Evolutionary conservation across 2,797 vertebrate species (phyloP), one percentile per base, ranked within the genome.

Genomic region (Mallotus villosus): DNA sequence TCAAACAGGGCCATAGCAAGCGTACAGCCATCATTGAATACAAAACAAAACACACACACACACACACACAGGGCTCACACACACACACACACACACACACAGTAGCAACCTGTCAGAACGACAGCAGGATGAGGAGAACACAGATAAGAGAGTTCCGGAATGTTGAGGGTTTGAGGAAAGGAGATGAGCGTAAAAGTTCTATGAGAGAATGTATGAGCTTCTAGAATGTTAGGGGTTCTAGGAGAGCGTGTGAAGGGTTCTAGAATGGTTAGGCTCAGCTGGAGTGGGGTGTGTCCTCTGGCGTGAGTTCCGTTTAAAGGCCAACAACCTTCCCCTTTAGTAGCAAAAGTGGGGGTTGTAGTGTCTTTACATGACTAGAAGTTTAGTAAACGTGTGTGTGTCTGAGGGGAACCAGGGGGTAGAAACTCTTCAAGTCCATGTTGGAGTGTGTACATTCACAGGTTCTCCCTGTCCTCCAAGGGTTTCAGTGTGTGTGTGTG

Each of bases 371-470:
- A 74, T 60, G 64, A 76, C 37, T 75, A 75, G 4, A 29, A 29
- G 63, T 75, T 86, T 75, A 81, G 61, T 78, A 64, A 81, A 80
- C 76, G 68, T 75, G 77, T 67, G 16, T 70, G 77, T 67, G 16
- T 70, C 63, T 25, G 22, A 67, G 58, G 22, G 69, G 81, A 63
- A 71, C 63, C 73, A 71, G 41, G 68, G 71, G 73, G 80, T 84
- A 70, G 80, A 82, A 79, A 77, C 70, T 76, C 73, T 80, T 68
- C 73, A 85, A 80, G 87, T 84, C 83, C 81, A 79, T 79, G 79
- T 79, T 79, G 75, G 87, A 90, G 88, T 87, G 84, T 88, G 81
- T 91, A 92, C 91, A 92, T 91, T 92, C 90, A 88, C 85, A 88
- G 78, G 82, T 89, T 85, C 80, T 86, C 82, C 79, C 85, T 83